Conservation (phyloP, 2,888 invertebrate genomes). For the Deilephila elpenor region DNA sequence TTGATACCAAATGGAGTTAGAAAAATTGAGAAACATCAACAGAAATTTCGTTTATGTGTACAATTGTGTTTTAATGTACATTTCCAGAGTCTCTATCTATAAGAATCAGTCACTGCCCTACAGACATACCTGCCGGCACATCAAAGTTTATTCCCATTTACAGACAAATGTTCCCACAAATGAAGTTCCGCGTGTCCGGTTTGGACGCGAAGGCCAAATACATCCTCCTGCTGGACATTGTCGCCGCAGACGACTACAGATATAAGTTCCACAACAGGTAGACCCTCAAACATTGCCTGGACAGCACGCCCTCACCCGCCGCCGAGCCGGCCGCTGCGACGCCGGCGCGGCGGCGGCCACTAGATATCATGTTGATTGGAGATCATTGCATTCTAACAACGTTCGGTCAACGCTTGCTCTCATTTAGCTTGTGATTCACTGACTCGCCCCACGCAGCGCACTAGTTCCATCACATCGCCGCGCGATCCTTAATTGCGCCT, state of each 20-base stretch:
- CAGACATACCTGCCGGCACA: conserved; percentile 22
- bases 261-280: conserved; percentile 98
- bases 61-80: neutral
- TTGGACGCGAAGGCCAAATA: conserved; percentile 99
- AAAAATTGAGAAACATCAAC: neutral
- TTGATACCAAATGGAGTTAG: neutral
- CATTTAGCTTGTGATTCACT: conserved; percentile 81
- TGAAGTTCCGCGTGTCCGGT: conserved; percentile 99
- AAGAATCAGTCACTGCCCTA: neutral
- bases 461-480: conserved; percentile 74
- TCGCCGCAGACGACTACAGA: conserved; percentile 99
- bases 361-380: conserved; percentile 75
- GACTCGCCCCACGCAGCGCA: conserved; percentile 78
- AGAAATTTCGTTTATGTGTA: neutral
- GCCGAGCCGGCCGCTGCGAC: conserved; percentile 55
- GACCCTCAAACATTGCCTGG: conserved; percentile 65
- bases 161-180: conserved; percentile 99
- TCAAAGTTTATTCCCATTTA: conserved; percentile 67
- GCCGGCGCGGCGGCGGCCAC: conserved; percentile 58
- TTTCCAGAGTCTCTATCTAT: neutral
- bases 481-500: conserved; percentile 75
- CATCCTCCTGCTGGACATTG: conserved; percentile 99
- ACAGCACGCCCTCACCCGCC: conserved; percentile 52
- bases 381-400: conserved; percentile 60
- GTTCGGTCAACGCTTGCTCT: conserved; percentile 73